Conservation (phyloP, 2,113 vertebrate species). For the Chloropsis cyanopogon region DNA sequence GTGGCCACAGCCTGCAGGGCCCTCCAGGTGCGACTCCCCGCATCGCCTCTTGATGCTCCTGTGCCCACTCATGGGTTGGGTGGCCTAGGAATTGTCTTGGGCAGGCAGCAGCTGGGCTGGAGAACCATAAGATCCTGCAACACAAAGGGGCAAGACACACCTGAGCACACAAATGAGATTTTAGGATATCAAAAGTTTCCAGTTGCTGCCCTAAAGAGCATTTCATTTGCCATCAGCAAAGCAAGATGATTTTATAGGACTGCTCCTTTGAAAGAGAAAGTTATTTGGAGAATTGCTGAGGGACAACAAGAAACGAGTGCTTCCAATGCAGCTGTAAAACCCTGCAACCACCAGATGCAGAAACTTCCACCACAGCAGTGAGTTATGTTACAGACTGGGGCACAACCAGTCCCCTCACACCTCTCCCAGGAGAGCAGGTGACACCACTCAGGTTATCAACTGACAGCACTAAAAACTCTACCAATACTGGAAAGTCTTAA, state of each 20-base stretch:
- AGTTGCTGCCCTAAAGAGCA: neutral
- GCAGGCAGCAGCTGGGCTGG: constrained; percentile 5
- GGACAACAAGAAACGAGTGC: accelerated
- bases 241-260: neutral
- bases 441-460: accelerated
- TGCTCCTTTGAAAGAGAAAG: neutral
- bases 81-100: neutral
- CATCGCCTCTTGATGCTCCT: constrained; percentile 70
- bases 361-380: neutral
- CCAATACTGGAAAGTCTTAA: neutral
- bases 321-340: neutral
- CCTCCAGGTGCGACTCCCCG: constrained; percentile 72
- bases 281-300: neutral
- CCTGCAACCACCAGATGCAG: neutral
- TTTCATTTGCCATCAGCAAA: neutral
- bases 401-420: neutral
- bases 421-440: neutral
- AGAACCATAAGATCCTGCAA: constrained; percentile 53
- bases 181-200: neutral
- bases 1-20: constrained; percentile 61
- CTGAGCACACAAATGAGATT: neutral
- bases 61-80: constrained; percentile 77
- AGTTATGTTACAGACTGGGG: neutral
- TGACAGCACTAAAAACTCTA: neutral
- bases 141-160: neutral